Percentiles rank a stretch among this genome's conserved stretches.
Conservation (phyloP, 2,113 vertebrate species). For the Plotosus lineatus region DNA sequence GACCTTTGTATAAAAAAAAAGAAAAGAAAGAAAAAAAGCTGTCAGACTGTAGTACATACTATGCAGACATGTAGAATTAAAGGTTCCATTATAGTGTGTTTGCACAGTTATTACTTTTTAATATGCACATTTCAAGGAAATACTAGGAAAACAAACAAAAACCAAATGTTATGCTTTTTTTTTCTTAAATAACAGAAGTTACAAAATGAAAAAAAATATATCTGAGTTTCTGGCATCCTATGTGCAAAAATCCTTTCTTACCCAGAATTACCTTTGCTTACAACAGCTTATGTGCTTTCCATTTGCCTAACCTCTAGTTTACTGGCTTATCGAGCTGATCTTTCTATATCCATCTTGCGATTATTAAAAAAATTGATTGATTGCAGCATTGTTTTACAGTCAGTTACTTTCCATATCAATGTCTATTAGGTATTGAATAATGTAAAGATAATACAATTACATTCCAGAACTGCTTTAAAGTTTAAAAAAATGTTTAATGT, state of each 20-base stretch:
- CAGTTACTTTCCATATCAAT: background rate
- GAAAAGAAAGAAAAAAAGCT: no score
- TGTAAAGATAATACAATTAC: background rate
- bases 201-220: constrained; percentile 17
- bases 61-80: no score
- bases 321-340: background rate
- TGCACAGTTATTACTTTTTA: no score
- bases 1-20: no score
- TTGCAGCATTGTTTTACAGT: background rate
- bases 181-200: background rate
- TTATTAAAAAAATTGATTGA: background rate
- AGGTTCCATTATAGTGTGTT: no score
- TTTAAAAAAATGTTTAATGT: background rate
- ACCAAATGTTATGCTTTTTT: background rate
- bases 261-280: background rate
- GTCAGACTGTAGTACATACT: no score
- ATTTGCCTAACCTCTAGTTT: background rate
- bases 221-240: background rate
- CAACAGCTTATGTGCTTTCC: background rate
- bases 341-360: background rate
- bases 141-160: background rate
- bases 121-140: no score
- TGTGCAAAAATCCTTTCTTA: background rate
- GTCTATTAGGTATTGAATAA: background rate
- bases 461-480: background rate